Evolutionary conservation across 2,113 vertebrate genomes (phyloP).

Genomic region (Chloroceryle aenea): DNA sequence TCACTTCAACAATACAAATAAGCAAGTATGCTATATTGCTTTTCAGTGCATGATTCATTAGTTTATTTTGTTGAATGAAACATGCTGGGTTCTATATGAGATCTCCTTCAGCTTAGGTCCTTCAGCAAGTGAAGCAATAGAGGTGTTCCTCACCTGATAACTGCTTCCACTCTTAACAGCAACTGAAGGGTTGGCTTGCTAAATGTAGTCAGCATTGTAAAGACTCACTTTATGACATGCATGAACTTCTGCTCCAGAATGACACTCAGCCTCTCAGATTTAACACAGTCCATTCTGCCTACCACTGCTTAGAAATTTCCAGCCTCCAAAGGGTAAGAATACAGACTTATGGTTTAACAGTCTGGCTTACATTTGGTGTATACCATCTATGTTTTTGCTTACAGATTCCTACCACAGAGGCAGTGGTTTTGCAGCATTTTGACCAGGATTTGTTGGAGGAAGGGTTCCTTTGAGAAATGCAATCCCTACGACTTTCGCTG

Average conservation of each 20-base stretch:
- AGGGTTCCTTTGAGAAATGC: background rate
- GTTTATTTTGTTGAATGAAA: background rate
- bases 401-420: background rate
- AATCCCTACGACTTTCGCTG: background rate
- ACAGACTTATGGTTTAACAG: background rate
- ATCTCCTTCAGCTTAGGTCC: background rate
- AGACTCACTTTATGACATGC: background rate
- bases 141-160: background rate
- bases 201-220: background rate
- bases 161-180: background rate
- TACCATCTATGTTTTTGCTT: background rate
- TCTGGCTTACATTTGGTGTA: background rate
- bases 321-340: background rate
- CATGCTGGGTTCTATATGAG: background rate
- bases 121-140: background rate
- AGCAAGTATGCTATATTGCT: background rate
- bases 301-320: background rate
- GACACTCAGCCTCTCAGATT: too few relatives aligned
- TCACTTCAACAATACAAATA: background rate
- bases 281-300: background rate
- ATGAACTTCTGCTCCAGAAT: background rate
- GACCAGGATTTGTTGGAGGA: background rate
- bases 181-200: background rate
- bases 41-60: background rate
- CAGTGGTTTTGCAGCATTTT: background rate